Evolutionary conservation across 1,140 invertebrate genomes (phyloP).

Genomic region (Cherax quadricarinatus): DNA sequence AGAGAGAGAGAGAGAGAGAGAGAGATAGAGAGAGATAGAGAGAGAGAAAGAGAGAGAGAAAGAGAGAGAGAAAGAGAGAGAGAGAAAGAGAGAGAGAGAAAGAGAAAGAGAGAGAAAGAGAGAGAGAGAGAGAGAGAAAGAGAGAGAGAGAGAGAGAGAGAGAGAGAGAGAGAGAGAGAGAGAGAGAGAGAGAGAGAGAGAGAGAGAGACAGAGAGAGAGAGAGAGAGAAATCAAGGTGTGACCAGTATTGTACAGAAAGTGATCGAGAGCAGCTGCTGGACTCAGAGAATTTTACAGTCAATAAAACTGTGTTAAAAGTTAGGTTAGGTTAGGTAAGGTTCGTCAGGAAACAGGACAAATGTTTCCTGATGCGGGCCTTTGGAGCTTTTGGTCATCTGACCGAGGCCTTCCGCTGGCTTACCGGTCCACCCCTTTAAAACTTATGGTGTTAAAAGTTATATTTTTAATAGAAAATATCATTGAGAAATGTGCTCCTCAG

Average conservation of each 20-base stretch:
- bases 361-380: too few species aligned
- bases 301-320: too few species aligned
- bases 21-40: not conserved
- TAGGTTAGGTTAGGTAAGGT: too few species aligned
- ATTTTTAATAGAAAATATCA: too few species aligned
- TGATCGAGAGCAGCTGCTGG: too few species aligned
- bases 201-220: not conserved
- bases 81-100: not conserved
- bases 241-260: not conserved
- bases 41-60: not conserved
- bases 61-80: not conserved
- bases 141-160: slow-evolving; percentile 20
- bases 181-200: slow-evolving; percentile 8
- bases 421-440: too few species aligned
- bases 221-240: not conserved
- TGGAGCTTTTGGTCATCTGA: too few species aligned
- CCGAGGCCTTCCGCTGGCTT: too few species aligned
- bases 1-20: not conserved
- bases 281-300: too few species aligned
- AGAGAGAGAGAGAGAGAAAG: slow-evolving; percentile 31
- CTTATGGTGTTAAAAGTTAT: too few species aligned
- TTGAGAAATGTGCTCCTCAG: too few species aligned
- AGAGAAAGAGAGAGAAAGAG: slow-evolving; percentile 24
- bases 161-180: slow-evolving; percentile 13
- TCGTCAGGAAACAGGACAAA: too few species aligned